Conservation (phyloP, 2,888 invertebrate species). For the Cephus runcator region DNA sequence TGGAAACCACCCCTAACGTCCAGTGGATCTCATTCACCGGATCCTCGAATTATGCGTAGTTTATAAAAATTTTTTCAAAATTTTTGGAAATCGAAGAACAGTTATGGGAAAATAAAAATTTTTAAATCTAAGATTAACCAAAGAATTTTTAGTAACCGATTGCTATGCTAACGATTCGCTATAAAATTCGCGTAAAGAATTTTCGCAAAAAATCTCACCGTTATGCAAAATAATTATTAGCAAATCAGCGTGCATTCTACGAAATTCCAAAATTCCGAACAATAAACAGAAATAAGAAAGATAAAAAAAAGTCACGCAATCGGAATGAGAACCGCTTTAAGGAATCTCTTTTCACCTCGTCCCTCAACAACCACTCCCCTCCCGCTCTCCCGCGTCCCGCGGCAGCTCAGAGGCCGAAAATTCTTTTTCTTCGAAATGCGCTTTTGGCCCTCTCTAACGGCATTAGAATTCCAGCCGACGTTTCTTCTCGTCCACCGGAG, state of each 20-base stretch:
- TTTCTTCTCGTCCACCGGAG: slow-evolving; percentile 1
- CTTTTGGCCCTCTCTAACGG: slow-evolving; percentile 28
- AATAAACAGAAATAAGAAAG: not conserved
- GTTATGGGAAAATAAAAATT: not conserved
- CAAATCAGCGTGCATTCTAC: not conserved
- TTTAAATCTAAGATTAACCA: rapidly evolving
- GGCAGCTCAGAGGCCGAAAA: slow-evolving; percentile 30
- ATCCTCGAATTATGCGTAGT: too few species aligned
- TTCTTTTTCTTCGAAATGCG: slow-evolving; percentile 40
- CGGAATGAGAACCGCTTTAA: slow-evolving; percentile 38
- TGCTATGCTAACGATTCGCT: not conserved
- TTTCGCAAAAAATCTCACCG: not conserved
- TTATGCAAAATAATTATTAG: not conserved
- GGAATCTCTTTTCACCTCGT: slow-evolving; percentile 34
- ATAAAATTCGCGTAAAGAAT: not conserved
- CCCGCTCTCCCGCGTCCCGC: slow-evolving; percentile 11
- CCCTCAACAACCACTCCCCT: not conserved
- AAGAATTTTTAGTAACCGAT: not conserved
- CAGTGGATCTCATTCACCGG: slow-evolving; percentile 27
- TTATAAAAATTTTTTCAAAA: not conserved
- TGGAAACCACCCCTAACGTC: slow-evolving; percentile 28
- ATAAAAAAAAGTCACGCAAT: not conserved
- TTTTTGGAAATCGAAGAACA: not conserved
- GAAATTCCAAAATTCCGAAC: not conserved
- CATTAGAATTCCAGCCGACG: slow-evolving; percentile 17